These are phyloP conservation scores for Numenius arquata DNA, from an alignment of 2,113 vertebrate genomes.

Conservation along the genomic window DNA sequence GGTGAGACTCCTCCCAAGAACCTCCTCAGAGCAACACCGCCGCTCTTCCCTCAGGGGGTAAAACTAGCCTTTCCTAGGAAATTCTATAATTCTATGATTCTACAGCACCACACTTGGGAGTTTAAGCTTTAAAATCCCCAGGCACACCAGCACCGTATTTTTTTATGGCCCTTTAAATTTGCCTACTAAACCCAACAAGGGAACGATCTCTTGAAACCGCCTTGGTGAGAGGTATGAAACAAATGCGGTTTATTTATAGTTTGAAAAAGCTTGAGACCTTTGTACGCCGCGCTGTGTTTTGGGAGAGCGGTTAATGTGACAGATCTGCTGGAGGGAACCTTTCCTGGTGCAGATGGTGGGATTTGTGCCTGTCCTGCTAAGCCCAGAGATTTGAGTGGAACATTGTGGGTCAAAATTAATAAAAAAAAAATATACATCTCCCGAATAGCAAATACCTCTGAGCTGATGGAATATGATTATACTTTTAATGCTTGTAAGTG, in stretches of 20 bases:
- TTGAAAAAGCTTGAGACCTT: neutral
- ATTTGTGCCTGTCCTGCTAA: constrained; percentile 4
- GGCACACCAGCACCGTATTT: neutral
- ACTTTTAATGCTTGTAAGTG: neutral
- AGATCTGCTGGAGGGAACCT: neutral
- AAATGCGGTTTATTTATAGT: constrained; percentile 43
- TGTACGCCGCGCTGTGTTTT: neutral
- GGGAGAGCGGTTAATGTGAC: neutral
- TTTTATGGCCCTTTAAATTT: neutral
- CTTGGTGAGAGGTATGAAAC: neutral
- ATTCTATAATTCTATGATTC: no score
- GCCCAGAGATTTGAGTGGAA: neutral
- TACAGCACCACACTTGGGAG: no score
- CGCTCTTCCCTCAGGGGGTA: neutral
- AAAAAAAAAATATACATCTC: neutral
- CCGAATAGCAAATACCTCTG: neutral
- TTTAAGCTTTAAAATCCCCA: no score
- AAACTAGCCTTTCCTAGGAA: neutral
- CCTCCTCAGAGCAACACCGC: neutral
- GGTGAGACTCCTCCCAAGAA: neutral
- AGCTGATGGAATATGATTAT: neutral
- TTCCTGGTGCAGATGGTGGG: constrained; percentile 25
- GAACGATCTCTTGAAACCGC: neutral
- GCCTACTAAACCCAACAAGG: neutral
- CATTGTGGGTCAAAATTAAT: neutral